phyloP scores from a whole-genome alignment of 2,113 vertebrate genomes.

The Junco hyemalis region DNA sequence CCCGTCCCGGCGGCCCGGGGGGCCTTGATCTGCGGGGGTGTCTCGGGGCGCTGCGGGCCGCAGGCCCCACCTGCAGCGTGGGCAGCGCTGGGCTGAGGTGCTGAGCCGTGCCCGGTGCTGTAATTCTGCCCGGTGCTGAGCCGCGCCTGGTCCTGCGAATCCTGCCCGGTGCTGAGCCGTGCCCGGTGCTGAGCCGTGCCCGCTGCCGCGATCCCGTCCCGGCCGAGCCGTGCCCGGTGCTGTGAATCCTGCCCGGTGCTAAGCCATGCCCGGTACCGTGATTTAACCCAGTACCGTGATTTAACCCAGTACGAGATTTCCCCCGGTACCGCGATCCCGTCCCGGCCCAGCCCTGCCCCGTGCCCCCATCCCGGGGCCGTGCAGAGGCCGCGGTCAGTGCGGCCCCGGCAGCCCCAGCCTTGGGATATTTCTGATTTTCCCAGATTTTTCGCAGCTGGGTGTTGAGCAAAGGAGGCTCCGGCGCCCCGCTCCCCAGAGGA shows the following conservation, averaged over 20 bases:
- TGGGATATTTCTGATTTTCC: rapidly evolving
- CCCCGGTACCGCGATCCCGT: neutral
- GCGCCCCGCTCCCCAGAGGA: neutral
- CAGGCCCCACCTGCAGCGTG: neutral
- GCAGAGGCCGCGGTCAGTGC: neutral
- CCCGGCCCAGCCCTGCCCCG: neutral
- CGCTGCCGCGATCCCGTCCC: neutral
- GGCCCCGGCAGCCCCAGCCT: rapidly evolving
- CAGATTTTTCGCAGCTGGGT: neutral
- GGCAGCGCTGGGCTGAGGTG: neutral
- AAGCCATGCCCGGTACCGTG: neutral
- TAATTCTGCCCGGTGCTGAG: neutral
- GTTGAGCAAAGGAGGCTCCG: rapidly evolving
- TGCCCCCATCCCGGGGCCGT: rapidly evolving
- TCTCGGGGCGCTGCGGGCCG: neutral
- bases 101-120: neutral
- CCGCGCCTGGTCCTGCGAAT: neutral
- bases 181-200: too few species aligned
- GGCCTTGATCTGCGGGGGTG: neutral
- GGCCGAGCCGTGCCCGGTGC: too few species aligned
- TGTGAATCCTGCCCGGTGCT: neutral
- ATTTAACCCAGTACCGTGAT: neutral
- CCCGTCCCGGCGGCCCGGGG: neutral
- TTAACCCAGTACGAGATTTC: too few species aligned
- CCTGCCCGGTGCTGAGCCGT: neutral